These are phyloP conservation scores for rabbit (Oryctolagus cuniculus) DNA, from an alignment of 2,113 vertebrate genomes.

Conservation along the genomic window DNA sequence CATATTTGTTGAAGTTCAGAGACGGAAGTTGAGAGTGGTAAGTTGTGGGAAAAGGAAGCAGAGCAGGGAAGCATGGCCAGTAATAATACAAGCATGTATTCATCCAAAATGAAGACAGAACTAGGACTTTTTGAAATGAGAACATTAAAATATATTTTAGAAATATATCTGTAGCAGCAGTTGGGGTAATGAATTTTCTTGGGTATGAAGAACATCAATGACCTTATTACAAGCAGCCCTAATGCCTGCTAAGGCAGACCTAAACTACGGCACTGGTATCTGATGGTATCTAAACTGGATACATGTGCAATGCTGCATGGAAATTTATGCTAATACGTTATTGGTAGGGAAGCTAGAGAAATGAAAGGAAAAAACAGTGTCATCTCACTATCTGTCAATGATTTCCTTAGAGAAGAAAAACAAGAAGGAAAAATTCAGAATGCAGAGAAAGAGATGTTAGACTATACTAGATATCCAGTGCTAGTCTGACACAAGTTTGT, in stretches of 20 bases:
- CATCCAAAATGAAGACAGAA: background rate
- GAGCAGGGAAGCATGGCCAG: background rate
- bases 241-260: background rate
- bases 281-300: background rate
- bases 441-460: background rate
- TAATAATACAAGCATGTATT: background rate
- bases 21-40: background rate
- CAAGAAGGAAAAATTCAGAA: background rate
- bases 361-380: background rate
- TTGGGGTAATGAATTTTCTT: background rate
- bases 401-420: background rate
- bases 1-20: background rate
- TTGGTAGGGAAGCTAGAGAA: background rate
- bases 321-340: background rate
- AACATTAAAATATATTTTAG: background rate
- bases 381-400: background rate
- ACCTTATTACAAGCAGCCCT: background rate
- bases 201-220: background rate
- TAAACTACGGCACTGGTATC: background rate
- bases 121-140: background rate
- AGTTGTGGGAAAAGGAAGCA: background rate
- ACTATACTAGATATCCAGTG: background rate
- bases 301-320: background rate
- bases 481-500: background rate
- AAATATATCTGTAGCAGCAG: background rate